Evolutionary conservation across 2,113 vertebrate genomes (phyloP), one percentile per base, ranked within the genome.

Genomic region (Delphinus delphis): DNA sequence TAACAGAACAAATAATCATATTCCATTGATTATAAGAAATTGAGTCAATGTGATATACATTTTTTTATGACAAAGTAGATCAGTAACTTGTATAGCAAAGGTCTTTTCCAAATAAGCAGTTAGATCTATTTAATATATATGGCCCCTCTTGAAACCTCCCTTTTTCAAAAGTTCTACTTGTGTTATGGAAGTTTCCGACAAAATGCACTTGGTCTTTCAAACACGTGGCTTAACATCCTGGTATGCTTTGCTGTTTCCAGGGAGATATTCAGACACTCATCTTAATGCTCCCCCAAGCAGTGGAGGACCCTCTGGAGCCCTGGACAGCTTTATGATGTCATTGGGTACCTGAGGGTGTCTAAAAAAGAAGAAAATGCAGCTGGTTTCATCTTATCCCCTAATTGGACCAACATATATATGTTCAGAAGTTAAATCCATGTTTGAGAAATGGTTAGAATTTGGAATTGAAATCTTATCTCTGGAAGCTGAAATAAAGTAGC

Each of bases 381-480:
- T 47, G 53, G 41, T 62, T 97, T 84, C 44, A 18, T 25, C n/a
- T 21, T 96, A 55, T 73, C 36, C 58, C 87, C 44, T 96, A 90
- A 95, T 10, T 71, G 60, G 18, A 38, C 28, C 97, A 97, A 36
- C 2, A 93, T 81, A 68, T 20, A 82, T 70, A 73, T 55, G 38
- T 73, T 33, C 18, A 63, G 38, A 41, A 71, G 9, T 68, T 55
- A 87, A 81, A 38, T 38, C 55, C 28, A 4, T 67, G 73, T 77
- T 84, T 0, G 20, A 77, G 21, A 90, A 67, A 63, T 31, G 88
- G 68, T 18, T 60, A 33, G 28, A 88, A 71, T 8, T 70, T 85
- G 47, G 14, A 58, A 36, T 47, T 90, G 65, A 90, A 77, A 63
- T 76, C 7, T 14, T 47, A 53, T 50, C 15, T 80, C 10, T 47